Base-by-base conservation (phyloP, 2,113 vertebrate species). In the Neoarius graeffei region DNA sequence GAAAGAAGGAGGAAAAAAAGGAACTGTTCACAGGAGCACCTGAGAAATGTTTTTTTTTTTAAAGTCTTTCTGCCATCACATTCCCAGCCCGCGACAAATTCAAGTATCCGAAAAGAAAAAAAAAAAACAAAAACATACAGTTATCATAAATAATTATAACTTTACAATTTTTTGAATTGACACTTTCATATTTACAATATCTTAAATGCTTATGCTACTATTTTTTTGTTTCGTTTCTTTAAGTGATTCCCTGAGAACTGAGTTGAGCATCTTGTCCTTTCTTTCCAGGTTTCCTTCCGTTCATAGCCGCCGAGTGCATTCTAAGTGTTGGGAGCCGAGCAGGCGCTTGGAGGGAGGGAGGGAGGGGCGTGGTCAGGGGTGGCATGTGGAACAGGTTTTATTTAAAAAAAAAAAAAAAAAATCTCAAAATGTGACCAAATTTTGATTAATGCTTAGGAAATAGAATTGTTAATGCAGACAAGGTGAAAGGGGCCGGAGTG, bases 181-280 rank as follows among this genome's bases (percentile, higher is more conserved):
- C 97, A 98, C 97, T 97, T 97, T 96, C 96, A 95, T 99, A 99
- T 99, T 97, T 99, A 99, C 98, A 99, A 97, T 98, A 97, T 97
- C 95, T 98, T 99, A 99, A 97, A 98, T 96, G 97, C 95, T 97
- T 97, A 96, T 96, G 95, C 95, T 96, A 95, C 96, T 95, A 94
- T 92, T 93, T 96, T 94, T 96, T 97, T 92, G 89, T 95, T 95
- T 97, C 96, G 95, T 98, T 97, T 97, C 95, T 96, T 97, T 97
- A 97, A 96, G 96, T 97, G 96, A 97, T 95, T 99, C 98, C 98
- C 98, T 99, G 98, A 99, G 98, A 98, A 98, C 94, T 94, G 94
- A 93, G 94, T 94, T 95, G 91, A 94, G 94, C 91, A 92, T 95
- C 94, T 93, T 95, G 93, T 94, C 93, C 89, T 90, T 92, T 94